Conservation (phyloP, 2,113 vertebrate species). For the Perccottus glenii region DNA sequence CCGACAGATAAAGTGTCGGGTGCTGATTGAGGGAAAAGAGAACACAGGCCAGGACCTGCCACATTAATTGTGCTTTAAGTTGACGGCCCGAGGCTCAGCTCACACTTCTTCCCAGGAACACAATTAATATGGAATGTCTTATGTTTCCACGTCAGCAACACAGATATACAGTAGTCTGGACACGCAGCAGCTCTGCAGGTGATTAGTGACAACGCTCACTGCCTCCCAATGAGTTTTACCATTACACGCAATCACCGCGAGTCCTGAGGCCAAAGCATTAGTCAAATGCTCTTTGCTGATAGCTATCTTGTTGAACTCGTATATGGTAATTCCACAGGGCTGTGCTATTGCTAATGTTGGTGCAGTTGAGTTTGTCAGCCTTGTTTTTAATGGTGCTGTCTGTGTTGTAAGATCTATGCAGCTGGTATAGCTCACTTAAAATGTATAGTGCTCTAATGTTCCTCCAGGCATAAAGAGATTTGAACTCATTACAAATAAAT, state of each 20-base stretch:
- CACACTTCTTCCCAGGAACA: slow-evolving; percentile 43
- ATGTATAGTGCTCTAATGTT: background rate
- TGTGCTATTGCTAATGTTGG: slow-evolving; percentile 11
- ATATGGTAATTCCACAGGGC: slow-evolving; percentile 27
- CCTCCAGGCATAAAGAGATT: background rate
- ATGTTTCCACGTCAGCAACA: slow-evolving; percentile 28
- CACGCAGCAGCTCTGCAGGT: slow-evolving; percentile 21
- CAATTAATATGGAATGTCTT: slow-evolving; percentile 60
- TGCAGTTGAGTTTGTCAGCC: slow-evolving; percentile 11
- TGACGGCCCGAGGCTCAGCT: slow-evolving; percentile 28
- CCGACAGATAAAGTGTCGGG: slow-evolving; percentile 50
- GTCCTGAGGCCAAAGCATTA: slow-evolving; percentile 50
- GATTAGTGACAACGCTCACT: slow-evolving; percentile 48
- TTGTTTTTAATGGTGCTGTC: slow-evolving; percentile 13
- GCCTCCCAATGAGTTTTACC: slow-evolving; percentile 49
- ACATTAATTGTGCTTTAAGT: slow-evolving; percentile 67
- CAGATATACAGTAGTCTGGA: background rate
- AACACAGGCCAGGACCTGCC: slow-evolving; percentile 38
- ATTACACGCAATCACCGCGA: slow-evolving; percentile 17
- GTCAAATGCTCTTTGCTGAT: slow-evolving; percentile 53
- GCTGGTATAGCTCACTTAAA: background rate
- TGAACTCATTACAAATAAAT: background rate
- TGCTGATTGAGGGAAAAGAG: slow-evolving; percentile 57
- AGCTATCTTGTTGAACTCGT: slow-evolving; percentile 53
- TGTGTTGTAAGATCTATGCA: background rate